A percentile compares a stretch with the other conserved stretches of the same genome.
These are phyloP conservation scores for Huso huso DNA, from an alignment of 2,797 vertebrate genomes.

Conservation along the genomic window DNA sequence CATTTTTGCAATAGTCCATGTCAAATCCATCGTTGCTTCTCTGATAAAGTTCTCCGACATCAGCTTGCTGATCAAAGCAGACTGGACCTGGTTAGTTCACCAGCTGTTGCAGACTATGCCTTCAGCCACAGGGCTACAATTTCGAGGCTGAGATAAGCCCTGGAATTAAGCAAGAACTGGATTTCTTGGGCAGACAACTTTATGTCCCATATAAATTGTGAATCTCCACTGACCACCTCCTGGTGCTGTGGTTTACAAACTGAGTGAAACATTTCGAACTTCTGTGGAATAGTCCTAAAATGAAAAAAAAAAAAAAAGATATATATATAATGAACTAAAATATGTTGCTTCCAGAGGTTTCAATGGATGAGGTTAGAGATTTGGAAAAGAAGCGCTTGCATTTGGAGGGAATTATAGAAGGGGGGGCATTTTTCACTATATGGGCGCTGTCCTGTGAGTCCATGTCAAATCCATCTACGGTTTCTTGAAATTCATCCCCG, in stretches of 20 bases:
- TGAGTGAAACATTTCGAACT: no score
- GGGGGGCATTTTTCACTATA: conserved; percentile 18
- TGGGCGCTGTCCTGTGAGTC: conserved; percentile 23
- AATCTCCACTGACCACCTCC: conserved; percentile 6
- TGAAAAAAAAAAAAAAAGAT: no score
- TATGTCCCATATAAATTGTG: no score
- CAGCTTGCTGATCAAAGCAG: conserved; percentile 13
- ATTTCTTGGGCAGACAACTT: conserved; percentile 16
- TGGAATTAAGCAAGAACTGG: no score
- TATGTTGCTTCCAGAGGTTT: conserved; percentile 10
- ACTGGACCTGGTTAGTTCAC: background rate
- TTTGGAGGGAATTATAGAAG: background rate
- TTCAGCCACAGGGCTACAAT: background rate
- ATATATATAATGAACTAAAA: no score
- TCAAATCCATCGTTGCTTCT: no score
- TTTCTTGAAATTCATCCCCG: conserved; percentile 5
- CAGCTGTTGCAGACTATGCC: conserved; percentile 6
- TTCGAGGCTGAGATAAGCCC: background rate
- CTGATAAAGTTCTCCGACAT: conserved; percentile 6
- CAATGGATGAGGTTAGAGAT: background rate
- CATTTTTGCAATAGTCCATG: no score
- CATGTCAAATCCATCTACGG: conserved; percentile 17
- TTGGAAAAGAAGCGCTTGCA: conserved; percentile 3
- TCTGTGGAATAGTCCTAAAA: conserved; percentile 16
- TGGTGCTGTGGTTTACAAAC: no score